These are phyloP conservation scores for Carcharodon carcharias DNA, from an alignment of 2,797 vertebrate genomes.

Conservation along the genomic window DNA sequence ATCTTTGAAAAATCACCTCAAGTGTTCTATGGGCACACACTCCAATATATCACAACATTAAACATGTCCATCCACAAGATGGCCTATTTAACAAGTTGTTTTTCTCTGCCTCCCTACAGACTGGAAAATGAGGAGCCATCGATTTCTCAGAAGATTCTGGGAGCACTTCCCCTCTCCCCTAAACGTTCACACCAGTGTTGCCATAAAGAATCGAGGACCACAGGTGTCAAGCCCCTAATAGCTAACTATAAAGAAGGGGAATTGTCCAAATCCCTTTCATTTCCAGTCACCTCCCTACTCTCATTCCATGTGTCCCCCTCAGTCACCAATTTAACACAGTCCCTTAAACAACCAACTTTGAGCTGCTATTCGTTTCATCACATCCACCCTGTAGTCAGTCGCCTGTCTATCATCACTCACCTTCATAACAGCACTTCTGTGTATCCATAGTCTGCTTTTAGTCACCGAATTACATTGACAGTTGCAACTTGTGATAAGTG, in stretches of 20 bases:
- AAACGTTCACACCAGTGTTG: constrained; percentile 24
- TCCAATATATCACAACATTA: not conserved
- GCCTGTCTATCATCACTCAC: not conserved
- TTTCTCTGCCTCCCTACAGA: not conserved
- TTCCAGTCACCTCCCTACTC: not conserved
- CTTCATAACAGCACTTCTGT: not conserved
- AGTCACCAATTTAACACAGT: not conserved
- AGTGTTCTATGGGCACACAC: not conserved
- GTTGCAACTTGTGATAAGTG: not conserved
- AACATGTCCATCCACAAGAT: not conserved
- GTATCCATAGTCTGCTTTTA: not conserved
- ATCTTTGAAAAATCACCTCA: not conserved
- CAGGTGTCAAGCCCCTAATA: not conserved
- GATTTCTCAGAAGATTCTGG: not conserved
- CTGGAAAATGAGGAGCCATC: constrained; percentile 20
- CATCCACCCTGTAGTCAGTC: not conserved
- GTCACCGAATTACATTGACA: not conserved
- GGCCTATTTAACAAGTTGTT: not conserved
- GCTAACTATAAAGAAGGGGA: not conserved
- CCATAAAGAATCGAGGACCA: constrained; percentile 17
- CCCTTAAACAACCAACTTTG: not conserved
- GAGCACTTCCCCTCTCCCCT: not conserved
- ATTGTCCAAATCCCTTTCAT: not conserved
- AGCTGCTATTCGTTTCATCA: not conserved
- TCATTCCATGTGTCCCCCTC: not conserved